These are phyloP conservation scores for Allophyes oxyacanthae DNA, from an alignment of 2,888 invertebrate genomes.

Conservation along the genomic window DNA sequence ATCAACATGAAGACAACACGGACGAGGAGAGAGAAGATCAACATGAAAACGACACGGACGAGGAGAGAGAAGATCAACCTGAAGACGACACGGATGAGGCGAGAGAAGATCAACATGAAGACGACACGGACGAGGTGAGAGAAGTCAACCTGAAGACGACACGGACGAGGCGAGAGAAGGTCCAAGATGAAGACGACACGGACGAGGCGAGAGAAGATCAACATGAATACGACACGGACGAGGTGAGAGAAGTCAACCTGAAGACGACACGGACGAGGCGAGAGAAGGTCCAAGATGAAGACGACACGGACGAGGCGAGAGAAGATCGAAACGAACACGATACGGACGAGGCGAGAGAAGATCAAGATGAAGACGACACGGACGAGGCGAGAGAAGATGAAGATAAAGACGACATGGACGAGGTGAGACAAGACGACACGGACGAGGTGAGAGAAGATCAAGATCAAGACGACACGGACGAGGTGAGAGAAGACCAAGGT, in stretches of 20 bases:
- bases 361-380: constrained; percentile 1
- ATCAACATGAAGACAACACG: background rate
- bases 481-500: background rate
- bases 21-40: background rate
- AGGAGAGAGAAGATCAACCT: background rate
- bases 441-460: background rate
- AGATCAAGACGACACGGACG: background rate
- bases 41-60: background rate
- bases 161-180: background rate
- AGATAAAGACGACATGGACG: background rate
- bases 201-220: background rate
- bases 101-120: constrained; percentile 6
- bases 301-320: constrained; percentile 10
- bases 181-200: background rate
- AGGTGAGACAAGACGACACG: background rate
- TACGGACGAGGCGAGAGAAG: constrained; percentile 16
- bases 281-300: background rate
- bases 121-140: background rate
- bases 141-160: constrained; percentile 1
- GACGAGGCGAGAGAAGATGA: background rate
- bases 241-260: background rate
- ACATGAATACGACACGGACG: background rate
- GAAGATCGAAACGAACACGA: constrained; percentile 3
- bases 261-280: constrained; percentile 8
- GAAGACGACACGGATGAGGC: background rate